phyloP scores from a whole-genome alignment of 2,797 vertebrate genomes.

The Masticophis lateralis region DNA sequence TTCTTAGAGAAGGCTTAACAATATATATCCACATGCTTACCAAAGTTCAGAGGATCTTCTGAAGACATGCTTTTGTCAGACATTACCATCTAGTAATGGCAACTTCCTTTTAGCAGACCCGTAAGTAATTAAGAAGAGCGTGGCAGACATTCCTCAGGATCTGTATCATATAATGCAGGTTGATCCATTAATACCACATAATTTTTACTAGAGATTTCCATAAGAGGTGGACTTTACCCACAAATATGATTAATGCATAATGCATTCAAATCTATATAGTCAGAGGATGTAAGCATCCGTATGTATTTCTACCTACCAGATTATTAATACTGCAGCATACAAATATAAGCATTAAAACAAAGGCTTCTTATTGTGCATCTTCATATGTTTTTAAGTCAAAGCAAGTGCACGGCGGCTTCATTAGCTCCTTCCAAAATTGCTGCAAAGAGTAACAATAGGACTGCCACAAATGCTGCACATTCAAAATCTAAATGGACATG shows the following conservation, averaged over 20 bases:
- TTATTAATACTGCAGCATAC: conserved; percentile 19
- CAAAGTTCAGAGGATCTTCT: not conserved
- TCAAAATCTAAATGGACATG: conserved; percentile 52
- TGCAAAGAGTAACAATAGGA: conserved; percentile 30
- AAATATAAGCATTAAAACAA: conserved; percentile 6
- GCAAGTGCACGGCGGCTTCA: conserved; percentile 14
- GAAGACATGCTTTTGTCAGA: not conserved
- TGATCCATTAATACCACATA: not conserved
- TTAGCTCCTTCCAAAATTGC: conserved; percentile 48
- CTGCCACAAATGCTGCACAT: not conserved
- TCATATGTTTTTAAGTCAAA: conserved; percentile 8
- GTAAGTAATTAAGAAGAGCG: not conserved
- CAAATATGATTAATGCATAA: not conserved
- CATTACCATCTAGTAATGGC: not conserved
- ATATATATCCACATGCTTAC: not conserved
- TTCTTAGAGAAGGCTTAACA: not conserved
- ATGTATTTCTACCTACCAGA: not conserved
- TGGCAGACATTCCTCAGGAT: not conserved
- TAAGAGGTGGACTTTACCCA: not conserved
- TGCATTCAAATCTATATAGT: conserved; percentile 11
- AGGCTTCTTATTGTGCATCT: conserved; percentile 31
- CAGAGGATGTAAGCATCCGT: not conserved
- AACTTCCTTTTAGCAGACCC: not conserved
- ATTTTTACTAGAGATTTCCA: not conserved
- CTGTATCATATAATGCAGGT: not conserved